A percentile compares a stretch with the other conserved stretches of the same genome.
Evolutionary conservation across 2,888 invertebrate species (phyloP).

Genomic region (Volucella inanis): DNA sequence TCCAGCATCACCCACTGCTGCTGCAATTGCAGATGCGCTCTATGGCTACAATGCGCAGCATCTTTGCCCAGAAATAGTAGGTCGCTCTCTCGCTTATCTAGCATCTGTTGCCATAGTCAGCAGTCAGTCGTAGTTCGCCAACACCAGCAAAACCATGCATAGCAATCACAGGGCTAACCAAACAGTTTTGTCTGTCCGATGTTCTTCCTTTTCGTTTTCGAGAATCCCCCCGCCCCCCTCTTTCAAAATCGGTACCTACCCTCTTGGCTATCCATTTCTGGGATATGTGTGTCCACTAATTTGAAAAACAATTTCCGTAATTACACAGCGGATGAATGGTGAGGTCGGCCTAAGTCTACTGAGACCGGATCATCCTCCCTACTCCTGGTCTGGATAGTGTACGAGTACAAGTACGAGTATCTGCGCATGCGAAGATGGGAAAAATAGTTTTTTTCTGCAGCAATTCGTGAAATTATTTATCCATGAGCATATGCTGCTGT

Average conservation of each 20-base stretch:
- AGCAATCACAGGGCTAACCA: slow-evolving; percentile 68
- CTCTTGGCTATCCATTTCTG: slow-evolving; percentile 47
- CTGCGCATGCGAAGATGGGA: slow-evolving; percentile 14
- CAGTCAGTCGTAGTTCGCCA: background rate
- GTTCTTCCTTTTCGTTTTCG: slow-evolving; percentile 48
- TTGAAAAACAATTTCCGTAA: slow-evolving; percentile 83
- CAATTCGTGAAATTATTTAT: slow-evolving; percentile 73
- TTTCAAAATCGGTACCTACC: background rate
- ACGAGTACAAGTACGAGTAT: background rate
- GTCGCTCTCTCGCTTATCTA: slow-evolving; percentile 72
- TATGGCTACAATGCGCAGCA: slow-evolving; percentile 1
- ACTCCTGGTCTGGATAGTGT: background rate
- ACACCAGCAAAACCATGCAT: background rate
- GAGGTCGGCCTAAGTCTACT: slow-evolving; percentile 63
- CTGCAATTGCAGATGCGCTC: slow-evolving; percentile 14
- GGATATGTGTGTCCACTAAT: slow-evolving; percentile 80
- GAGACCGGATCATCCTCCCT: slow-evolving; percentile 34
- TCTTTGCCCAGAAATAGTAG: slow-evolving; percentile 41
- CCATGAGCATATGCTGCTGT: slow-evolving; percentile 64
- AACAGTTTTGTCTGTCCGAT: slow-evolving; percentile 58
- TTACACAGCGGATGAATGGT: slow-evolving; percentile 77
- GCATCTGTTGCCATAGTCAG: slow-evolving; percentile 61
- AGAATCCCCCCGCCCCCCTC: too few relatives aligned
- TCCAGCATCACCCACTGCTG: slow-evolving; percentile 56
- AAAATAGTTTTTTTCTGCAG: slow-evolving; percentile 54